Evolutionary conservation across 2,888 invertebrate genomes (phyloP), one percentile per base, ranked within the genome.

Genomic region (Punctoribates punctum): DNA sequence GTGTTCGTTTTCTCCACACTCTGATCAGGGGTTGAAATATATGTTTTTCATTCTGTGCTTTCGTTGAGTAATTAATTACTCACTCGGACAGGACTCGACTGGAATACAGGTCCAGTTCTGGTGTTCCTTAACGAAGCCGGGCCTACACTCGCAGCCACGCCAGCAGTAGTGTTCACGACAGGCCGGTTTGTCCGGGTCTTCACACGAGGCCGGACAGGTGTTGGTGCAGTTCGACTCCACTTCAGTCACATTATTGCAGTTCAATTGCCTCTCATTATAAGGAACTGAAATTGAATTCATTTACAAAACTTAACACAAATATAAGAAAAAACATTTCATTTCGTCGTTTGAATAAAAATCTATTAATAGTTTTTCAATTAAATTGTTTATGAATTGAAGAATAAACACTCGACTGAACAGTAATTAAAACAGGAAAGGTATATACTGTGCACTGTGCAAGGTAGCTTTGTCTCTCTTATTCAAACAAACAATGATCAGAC

Each of bases 121-220:
- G 42, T 76, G 73, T n/a, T 76, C 54, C 23, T 51, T 76, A 13
- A 76, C 76, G 27, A 73, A 76, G 23, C 76, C 76, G 17, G 76
- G 76, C 42, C 5, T 57, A 73, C 76, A 76, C 34, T 76, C 76
- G 51, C 76, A 76, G 9, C 76, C 73, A 11, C 73, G 72, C 73
- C 73, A 76, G 38, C 76, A 76, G 46, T 57, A 76, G 46, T 29
- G n/a, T 4, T 62, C 29, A 46, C 73, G 73, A 60, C 76, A 76
- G 23, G 76, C 34, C n/a, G 27, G 42, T 73, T 60, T 34, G 17
- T 51, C 20, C 15, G 73, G 57, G 27, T 73, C 57, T 34, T 76
- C 76, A 54, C 76, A 76, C 13, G 42, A 57, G 20, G 34, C 73
- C 20, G 76, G 76, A 73, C 76, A 76, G 48, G 54, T 17, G 20